These are phyloP conservation scores for Temnothorax nylanderi DNA, from an alignment of 1,140 invertebrate species.

Conservation along the genomic window DNA sequence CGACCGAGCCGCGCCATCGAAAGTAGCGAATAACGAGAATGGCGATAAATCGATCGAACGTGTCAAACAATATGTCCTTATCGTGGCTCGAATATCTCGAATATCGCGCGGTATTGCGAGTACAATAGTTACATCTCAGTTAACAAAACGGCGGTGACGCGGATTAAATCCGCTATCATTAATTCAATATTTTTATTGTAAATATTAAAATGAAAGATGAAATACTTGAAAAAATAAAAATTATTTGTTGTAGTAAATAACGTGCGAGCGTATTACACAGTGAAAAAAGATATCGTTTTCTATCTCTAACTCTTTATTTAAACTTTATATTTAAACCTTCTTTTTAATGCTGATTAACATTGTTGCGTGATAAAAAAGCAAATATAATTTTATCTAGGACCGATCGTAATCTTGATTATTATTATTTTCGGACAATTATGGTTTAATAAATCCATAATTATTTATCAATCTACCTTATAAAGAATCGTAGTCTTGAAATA, in stretches of 20 bases:
- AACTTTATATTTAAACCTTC: not conserved
- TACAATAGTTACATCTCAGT: slow-evolving; percentile 15
- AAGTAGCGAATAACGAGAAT: slow-evolving; percentile 67
- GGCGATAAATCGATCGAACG: slow-evolving; percentile 53
- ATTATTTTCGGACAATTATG: not conserved
- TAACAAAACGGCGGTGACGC: not conserved
- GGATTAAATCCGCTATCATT: not conserved
- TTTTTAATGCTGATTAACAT: not conserved
- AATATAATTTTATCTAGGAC: too few relatives aligned
- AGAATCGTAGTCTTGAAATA: not conserved
- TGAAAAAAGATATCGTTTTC: not conserved
- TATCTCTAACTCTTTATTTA: not conserved
- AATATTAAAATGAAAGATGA: not conserved
- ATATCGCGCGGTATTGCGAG: slow-evolving; percentile 36
- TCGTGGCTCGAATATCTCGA: slow-evolving; percentile 53
- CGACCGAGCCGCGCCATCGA: slow-evolving; percentile 53
- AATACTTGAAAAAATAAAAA: not conserved
- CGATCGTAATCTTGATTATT: too few relatives aligned
- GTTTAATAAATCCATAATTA: not conserved
- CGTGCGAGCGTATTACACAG: not conserved
- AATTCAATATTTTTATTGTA: not conserved
- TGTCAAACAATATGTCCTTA: slow-evolving; percentile 72
- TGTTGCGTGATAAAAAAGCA: not conserved
- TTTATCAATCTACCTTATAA: not conserved
- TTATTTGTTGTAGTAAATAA: not conserved